Conservation (phyloP, 2,888 invertebrate species). For the Lithophane ornitopus region DNA sequence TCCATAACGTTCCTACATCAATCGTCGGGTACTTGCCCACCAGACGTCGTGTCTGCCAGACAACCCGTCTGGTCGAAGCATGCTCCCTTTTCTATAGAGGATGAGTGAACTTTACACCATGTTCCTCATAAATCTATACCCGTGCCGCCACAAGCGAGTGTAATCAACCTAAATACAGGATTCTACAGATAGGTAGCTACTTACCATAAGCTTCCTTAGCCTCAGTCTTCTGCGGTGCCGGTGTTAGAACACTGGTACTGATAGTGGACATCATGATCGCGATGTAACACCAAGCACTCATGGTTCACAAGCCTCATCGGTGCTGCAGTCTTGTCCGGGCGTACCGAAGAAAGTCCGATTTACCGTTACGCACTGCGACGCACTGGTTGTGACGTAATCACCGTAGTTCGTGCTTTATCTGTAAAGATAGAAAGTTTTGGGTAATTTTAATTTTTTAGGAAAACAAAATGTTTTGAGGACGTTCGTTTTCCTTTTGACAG, state of each 20-base stretch:
- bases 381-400: slow-evolving; percentile 22
- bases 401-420: slow-evolving; percentile 46
- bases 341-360: slow-evolving; percentile 60
- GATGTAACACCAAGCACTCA: slow-evolving; percentile 88
- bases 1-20: too few relatives aligned
- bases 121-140: too few relatives aligned
- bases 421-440: slow-evolving; percentile 41
- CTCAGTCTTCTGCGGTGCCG: slow-evolving; percentile 85
- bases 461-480: background rate
- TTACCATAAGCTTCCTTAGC: slow-evolving; percentile 85
- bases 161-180: too few relatives aligned
- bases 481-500: background rate
- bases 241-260: slow-evolving; percentile 84
- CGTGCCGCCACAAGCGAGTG: too few relatives aligned
- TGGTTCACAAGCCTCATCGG: slow-evolving; percentile 86
- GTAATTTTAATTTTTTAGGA: background rate
- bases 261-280: slow-evolving; percentile 87
- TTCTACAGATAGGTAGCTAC: slow-evolving; percentile 29
- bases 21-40: too few relatives aligned
- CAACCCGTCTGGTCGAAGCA: too few relatives aligned
- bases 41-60: too few relatives aligned
- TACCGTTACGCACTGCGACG: slow-evolving; percentile 30
- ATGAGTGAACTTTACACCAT: too few relatives aligned
- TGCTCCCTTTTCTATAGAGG: too few relatives aligned
- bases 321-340: slow-evolving; percentile 73